These are phyloP conservation scores for Proterorhinus semilunaris DNA, from an alignment of 2,113 vertebrate species.

Conservation along the genomic window DNA sequence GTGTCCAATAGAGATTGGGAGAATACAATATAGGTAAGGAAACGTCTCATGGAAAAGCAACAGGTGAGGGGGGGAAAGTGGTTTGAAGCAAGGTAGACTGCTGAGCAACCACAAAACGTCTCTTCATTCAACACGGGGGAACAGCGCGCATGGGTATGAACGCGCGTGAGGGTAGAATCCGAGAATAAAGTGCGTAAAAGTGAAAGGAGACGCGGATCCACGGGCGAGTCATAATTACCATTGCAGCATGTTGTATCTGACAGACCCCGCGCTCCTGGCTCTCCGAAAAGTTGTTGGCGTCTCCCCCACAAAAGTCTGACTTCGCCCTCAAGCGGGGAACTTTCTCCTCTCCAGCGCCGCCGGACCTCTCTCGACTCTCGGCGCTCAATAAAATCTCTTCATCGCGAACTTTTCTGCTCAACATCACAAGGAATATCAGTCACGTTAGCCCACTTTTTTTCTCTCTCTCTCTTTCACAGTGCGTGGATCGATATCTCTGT, in stretches of 20 bases:
- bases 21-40: not conserved
- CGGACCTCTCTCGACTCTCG: conserved; percentile 29
- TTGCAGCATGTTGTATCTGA: conserved; percentile 79
- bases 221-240: conserved; percentile 75
- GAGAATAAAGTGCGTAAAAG: not conserved
- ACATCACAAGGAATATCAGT: conserved; percentile 8
- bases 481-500: conserved; percentile 27
- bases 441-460: conserved; percentile 1
- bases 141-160: conserved; percentile 7
- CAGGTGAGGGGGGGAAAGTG: not conserved
- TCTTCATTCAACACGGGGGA: conserved; percentile 1
- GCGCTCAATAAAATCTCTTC: conserved; percentile 35
- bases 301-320: conserved; percentile 73
- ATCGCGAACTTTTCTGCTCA: conserved; percentile 30
- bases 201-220: conserved; percentile 18
- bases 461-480: conserved; percentile 20
- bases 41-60: not conserved
- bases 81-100: not conserved
- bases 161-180: not conserved
- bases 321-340: conserved; percentile 80
- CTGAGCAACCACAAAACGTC: not conserved
- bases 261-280: conserved; percentile 67
- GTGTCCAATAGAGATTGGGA: no score
- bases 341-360: conserved; percentile 63
- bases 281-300: conserved; percentile 62